Evolutionary conservation across 1,140 invertebrate genomes (phyloP).

Genomic region (Scylla paramamosain): DNA sequence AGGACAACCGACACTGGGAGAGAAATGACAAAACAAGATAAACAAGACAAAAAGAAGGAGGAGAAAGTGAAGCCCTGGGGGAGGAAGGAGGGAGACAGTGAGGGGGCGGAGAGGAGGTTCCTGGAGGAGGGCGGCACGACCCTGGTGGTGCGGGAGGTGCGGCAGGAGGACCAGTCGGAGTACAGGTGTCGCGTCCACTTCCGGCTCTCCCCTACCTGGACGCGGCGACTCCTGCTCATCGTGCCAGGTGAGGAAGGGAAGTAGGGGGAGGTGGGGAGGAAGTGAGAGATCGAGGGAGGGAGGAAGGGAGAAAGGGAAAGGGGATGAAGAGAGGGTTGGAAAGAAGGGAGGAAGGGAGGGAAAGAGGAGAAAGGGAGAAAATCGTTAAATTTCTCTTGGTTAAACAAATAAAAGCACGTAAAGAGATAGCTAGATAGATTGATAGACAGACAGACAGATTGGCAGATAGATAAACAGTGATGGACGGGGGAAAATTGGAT

Average conservation of each 20-base stretch:
- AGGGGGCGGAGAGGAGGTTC: background rate
- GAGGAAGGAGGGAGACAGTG: background rate
- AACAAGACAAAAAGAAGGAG: background rate
- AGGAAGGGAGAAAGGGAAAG: no score
- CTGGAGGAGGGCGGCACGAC: slow-evolving; percentile 53
- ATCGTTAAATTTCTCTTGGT: background rate
- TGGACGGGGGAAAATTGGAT: background rate
- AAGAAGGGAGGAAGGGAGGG: background rate
- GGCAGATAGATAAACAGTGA: background rate
- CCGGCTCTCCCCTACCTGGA: slow-evolving; percentile 57
- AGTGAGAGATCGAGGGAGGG: no score
- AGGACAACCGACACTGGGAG: background rate
- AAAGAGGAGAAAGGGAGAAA: background rate
- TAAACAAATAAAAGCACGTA: background rate
- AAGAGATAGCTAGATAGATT: background rate
- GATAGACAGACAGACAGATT: background rate
- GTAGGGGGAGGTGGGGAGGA: background rate
- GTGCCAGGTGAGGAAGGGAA: slow-evolving; percentile 36
- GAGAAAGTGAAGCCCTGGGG: background rate
- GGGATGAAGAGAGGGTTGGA: no score
- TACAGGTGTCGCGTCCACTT: slow-evolving; percentile 66
- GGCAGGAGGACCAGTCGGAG: slow-evolving; percentile 49
- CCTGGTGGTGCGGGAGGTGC: slow-evolving; percentile 32
- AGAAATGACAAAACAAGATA: background rate
- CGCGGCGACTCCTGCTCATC: slow-evolving; percentile 52